Evolutionary conservation across 2,113 vertebrate genomes (phyloP).

Genomic region (Sinosuthora webbiana): DNA sequence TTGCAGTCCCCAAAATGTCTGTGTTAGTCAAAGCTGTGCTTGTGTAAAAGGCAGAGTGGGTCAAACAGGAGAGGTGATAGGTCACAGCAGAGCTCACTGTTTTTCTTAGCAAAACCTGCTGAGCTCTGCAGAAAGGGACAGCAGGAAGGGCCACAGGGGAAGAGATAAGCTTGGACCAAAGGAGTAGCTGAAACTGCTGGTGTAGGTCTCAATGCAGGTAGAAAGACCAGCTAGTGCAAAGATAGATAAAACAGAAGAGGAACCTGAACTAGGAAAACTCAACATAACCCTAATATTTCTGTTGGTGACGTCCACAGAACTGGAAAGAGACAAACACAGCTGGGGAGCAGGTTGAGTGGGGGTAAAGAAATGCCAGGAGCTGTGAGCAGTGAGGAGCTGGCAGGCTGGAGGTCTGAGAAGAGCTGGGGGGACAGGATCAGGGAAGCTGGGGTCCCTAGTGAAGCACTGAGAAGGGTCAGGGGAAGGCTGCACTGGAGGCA

Average conservation of each 20-base stretch:
- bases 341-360: background rate
- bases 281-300: background rate
- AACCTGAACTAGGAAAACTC: background rate
- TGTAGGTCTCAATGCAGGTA: background rate
- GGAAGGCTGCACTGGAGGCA: background rate
- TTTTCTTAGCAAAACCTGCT: slow-evolving; percentile 8
- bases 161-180: background rate
- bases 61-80: background rate
- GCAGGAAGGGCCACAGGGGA: background rate
- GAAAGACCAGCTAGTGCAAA: background rate
- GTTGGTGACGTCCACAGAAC: background rate
- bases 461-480: background rate
- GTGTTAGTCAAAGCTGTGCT: background rate
- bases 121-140: background rate
- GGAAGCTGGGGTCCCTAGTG: rapidly evolving
- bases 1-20: background rate
- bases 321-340: background rate
- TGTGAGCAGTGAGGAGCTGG: background rate
- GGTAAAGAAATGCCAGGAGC: background rate
- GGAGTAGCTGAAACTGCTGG: background rate
- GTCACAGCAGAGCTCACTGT: background rate
- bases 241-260: background rate
- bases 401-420: background rate
- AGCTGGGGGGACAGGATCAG: background rate
- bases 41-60: background rate